Base-by-base conservation (phyloP, 2,797 vertebrate species). In the Graptemys geographica region DNA sequence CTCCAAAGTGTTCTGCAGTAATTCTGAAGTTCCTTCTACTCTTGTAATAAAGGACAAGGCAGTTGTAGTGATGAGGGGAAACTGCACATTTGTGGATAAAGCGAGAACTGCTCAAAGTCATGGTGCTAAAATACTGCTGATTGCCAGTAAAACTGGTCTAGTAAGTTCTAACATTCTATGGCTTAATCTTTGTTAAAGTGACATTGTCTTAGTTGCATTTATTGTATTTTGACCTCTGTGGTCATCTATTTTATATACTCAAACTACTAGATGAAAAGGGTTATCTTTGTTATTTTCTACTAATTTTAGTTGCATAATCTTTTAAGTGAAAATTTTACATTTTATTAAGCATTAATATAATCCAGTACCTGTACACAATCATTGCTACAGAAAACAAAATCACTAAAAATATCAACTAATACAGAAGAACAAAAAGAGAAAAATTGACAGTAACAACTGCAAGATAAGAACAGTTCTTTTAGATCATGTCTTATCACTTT, bases 31-130 rank as follows among this genome's bases (percentile, higher is more conserved):
- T 94, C 97, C 92, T 87, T 81, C 98, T 72, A 37, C 69, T 72
- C 97, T 49, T 15, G 27, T 92, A 83, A 55, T 98, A 94, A 98
- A 97, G 89, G 98, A 98, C 90, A 99, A 98, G 94, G 99, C 99
- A 1, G 90, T 99, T 90, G 98, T 98, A 53, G 99, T 99, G 78
- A 98, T 98, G 98, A 97, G 97, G 74, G 99, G 99, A 11, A 97
- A 97, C 41, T 99, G 99, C 96, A 74, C 96, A 9, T 98, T 98
- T 96, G 97, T 98, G 93, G 98, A 99, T 94, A 99, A 99, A 97
- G 99, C 99, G 53, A 81, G 90, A 62, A 95, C 99, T 78, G 99
- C 99, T 79, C 98, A 99, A 93, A 81, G 0, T 5, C 97, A 97
- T 1, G 98, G 98, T 74, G 99, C 99, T 83, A 96, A 97, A 86